Base-by-base conservation (phyloP, 2,113 vertebrate species). In the Corapipo altera region DNA sequence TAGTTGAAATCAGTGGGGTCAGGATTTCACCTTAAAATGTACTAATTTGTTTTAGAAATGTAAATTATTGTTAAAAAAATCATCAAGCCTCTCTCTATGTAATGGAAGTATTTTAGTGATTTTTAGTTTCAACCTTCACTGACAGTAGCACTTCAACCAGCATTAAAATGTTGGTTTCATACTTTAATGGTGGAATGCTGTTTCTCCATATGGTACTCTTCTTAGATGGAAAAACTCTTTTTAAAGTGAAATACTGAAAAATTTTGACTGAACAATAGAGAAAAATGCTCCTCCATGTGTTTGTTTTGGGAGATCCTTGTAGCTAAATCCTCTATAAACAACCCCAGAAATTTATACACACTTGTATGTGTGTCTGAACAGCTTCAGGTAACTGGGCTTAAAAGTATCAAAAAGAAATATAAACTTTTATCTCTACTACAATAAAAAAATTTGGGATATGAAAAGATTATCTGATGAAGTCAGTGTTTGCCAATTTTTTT, bases 351-450 rank as follows among this genome's bases (percentile, higher is more conserved):
- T 39, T 37, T 61, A 43, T 44, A n/a, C 8, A 52, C 24, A 76
- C 30, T 0, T 1, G 0, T 9, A 65, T 1, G 20, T 4, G 1
- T 80, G 26, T 15, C 12, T 48, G 35, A 92, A 66, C 32, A 89
- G 14, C 44, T 71, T 11, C 52, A 90, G 37, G 11, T 20, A 88
- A 54, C 8, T 72, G 26, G 81, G 20, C 6, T 80, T 73, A 62
- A 16, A 79, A 57, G 4, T 30, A 72, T 28, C 54, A 61, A 85
- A 86, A 85, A 24, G 44, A 75, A 70, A 65, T 49, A 61, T 49
- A 30, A 74, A 55, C 20, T 72, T 35, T 32, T 37, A 37, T 44
- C 37, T 84, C 65, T 81, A 33, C 24, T 44, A 71, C 4, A 28
- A 64, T 21, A 27, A 86, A 64, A 35, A 3, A 54, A 39, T 54